A percentile compares a stretch with the other conserved stretches of the same genome.
Conservation (phyloP, 2,113 vertebrate genomes). For the Festucalex cinctus region DNA sequence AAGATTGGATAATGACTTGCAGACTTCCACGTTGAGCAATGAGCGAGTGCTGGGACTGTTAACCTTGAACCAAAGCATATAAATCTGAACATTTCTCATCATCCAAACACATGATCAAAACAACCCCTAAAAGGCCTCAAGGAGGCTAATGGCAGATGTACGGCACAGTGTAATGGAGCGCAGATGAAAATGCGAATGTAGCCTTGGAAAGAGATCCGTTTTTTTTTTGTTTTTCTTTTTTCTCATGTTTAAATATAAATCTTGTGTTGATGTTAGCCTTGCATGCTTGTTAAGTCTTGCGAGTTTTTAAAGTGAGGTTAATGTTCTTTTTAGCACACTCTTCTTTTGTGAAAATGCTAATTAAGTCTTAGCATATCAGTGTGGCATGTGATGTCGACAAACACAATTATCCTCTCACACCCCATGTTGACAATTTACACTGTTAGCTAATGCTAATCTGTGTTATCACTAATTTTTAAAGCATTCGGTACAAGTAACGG, state of each 20-base stretch:
- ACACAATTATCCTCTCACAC: too few species aligned
- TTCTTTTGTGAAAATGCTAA: background rate
- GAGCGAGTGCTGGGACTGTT: conserved; percentile 20
- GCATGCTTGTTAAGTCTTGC: background rate
- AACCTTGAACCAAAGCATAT: conserved; percentile 29
- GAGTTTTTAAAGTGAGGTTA: background rate
- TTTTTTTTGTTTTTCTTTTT: conserved; percentile 18
- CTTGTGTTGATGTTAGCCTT: conserved; percentile 38
- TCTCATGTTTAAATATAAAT: conserved; percentile 18
- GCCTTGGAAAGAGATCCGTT: conserved; percentile 9
- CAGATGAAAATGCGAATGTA: conserved; percentile 36
- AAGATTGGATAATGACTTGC: conserved; percentile 48
- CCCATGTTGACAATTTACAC: too few species aligned
- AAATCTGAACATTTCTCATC: conserved; percentile 9
- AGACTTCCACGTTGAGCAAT: conserved; percentile 35
- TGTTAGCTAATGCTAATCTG: too few species aligned
- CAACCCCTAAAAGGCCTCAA: conserved; percentile 7
- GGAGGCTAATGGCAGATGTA: background rate
- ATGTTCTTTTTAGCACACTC: background rate
- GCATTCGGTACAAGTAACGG: too few species aligned
- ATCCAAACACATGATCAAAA: conserved; percentile 33
- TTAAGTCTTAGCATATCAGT: background rate
- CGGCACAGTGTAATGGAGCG: conserved; percentile 14
- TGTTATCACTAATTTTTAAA: too few species aligned
- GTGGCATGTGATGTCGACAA: too few species aligned